Conservation (phyloP, 1,140 invertebrate genomes). For the Drosophila subpulchrella region DNA sequence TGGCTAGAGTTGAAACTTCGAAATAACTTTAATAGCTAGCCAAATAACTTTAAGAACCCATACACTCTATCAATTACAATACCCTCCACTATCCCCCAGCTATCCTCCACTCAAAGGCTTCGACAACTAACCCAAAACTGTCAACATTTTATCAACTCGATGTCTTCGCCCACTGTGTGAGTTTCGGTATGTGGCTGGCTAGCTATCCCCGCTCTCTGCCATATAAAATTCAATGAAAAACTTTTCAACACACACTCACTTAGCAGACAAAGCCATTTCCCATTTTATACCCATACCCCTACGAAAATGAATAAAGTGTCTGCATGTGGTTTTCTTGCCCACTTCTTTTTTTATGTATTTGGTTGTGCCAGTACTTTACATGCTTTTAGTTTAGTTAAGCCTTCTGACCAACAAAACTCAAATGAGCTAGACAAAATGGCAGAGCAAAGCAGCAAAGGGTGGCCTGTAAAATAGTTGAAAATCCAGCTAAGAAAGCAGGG, state of each 20-base stretch:
- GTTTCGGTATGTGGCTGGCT: slow-evolving; percentile 20
- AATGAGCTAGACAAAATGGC: slow-evolving; percentile 57
- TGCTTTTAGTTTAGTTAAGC: slow-evolving; percentile 79
- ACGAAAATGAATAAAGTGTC: slow-evolving; percentile 38
- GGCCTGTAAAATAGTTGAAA: slow-evolving; percentile 11
- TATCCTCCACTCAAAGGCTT: slow-evolving; percentile 33
- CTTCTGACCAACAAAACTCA: slow-evolving; percentile 71
- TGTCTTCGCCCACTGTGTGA: slow-evolving; percentile 26
- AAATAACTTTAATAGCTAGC: slow-evolving; percentile 10
- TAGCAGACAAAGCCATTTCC: slow-evolving; percentile 22
- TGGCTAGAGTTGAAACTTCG: not conserved
- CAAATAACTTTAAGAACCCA: slow-evolving; percentile 22
- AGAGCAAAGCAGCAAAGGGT: not conserved
- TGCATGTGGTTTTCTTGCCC: slow-evolving; percentile 59
- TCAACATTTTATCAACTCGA: slow-evolving; percentile 75
- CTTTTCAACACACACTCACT: slow-evolving; percentile 48
- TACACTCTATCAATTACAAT: slow-evolving; percentile 32
- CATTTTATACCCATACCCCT: slow-evolving; percentile 14
- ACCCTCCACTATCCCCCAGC: not conserved
- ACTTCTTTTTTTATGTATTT: not conserved
- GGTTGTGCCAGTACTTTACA: slow-evolving; percentile 53
- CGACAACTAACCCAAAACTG: slow-evolving; percentile 73
- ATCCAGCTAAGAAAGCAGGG: slow-evolving; percentile 26
- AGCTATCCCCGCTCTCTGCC: slow-evolving; percentile 53
- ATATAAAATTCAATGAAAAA: slow-evolving; percentile 79